Evolutionary conservation across 2,113 vertebrate species (phyloP).

Genomic region (Chiloscyllium plagiosum): DNA sequence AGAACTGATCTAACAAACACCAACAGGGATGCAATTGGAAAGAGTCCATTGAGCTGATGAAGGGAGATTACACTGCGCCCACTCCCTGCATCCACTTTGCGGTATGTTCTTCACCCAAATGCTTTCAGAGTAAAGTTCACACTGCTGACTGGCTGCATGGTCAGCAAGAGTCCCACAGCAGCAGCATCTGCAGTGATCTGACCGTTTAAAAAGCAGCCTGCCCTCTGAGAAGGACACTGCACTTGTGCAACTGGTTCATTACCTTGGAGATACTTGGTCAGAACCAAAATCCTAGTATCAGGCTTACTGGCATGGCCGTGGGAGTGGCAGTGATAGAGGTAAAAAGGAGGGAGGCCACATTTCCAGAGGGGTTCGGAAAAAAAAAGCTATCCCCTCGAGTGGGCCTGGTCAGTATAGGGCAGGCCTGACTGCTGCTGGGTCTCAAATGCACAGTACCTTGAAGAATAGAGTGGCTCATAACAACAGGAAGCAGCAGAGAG

Average conservation of each 20-base stretch:
- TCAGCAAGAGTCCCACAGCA: neutral
- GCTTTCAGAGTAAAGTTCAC: neutral
- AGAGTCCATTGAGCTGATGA: neutral
- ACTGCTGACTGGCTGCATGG: no score
- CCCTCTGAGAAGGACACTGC: neutral
- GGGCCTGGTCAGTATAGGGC: no score
- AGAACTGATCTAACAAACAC: neutral
- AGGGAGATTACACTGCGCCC: no score
- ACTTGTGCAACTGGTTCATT: neutral
- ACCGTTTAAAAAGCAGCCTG: neutral
- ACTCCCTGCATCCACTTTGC: no score
- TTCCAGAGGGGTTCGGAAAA: neutral
- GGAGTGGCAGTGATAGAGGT: neutral
- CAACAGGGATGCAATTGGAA: neutral
- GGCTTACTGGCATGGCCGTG: neutral
- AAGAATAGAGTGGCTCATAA: neutral
- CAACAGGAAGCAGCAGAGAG: neutral
- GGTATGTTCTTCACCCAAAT: neutral
- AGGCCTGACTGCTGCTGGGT: no score
- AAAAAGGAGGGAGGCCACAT: neutral
- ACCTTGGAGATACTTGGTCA: neutral
- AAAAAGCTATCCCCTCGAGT: no score
- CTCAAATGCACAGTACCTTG: neutral
- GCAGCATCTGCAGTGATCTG: neutral
- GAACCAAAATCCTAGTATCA: neutral